Base-by-base conservation (phyloP, 1,140 invertebrate species). In the Panulirus ornatus region DNA sequence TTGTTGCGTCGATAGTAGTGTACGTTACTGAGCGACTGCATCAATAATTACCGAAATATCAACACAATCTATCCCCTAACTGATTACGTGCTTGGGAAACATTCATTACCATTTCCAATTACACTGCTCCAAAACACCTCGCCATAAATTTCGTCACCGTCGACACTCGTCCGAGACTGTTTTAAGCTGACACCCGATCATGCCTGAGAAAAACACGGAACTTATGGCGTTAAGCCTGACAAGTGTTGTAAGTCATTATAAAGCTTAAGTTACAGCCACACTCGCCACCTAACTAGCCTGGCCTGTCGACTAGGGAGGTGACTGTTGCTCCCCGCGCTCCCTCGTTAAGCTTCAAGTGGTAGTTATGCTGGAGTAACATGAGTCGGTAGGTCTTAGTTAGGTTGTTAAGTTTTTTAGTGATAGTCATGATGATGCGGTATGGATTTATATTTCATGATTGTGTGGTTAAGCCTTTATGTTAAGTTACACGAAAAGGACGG, bases 81-180 rank as follows among this genome's bases (percentile, higher is more conserved):
- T 66, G n/a, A 27, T 44, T 27, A 42, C 22, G 54, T 34, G 66
- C 40, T 34, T 34, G n/a, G 36, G 44, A 84, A 84, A 84, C 58
- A 84, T 84, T 36, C 22, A 84, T 84, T 84, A 84, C 27, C 22
- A 63, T 42, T 84, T 84, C 81, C 81, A 84, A 84, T 84, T 84
- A 84, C 54, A 27, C 58, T 27, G 63, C 81, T 84, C 70, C 81
- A 84, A 84, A 84, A 84, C 81, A 84, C 38, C 70, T 66, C 36
- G 36, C 83, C 51, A 85, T 85, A 85, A 85, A 85, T 85, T 85
- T 70, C 42, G 27, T n/a, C 40, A 11, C 66, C 36, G 54, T 73
- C 83, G 42, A 85, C 83, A 85, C 83, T 71, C 40, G 40, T 30
- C 22, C 42, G 19, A 14, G 14, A 73, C 70, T 34, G 38, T 85